These are phyloP conservation scores for Leucopsar rothschildi DNA, from an alignment of 2,113 vertebrate genomes.

Conservation along the genomic window DNA sequence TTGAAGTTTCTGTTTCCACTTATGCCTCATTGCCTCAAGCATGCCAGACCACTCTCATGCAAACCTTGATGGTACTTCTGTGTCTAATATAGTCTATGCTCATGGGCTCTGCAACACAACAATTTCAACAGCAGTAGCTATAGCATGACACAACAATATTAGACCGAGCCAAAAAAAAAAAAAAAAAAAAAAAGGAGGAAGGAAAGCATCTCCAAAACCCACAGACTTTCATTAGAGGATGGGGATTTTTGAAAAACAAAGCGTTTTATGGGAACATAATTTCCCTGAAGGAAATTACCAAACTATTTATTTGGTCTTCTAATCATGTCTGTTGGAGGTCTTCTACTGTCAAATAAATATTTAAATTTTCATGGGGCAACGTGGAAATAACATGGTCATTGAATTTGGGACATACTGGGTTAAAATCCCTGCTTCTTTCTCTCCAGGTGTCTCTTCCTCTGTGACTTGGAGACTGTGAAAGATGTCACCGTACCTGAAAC, in stretches of 20 bases:
- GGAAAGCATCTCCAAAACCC: neutral
- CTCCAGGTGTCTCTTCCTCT: neutral
- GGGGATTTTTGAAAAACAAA: neutral
- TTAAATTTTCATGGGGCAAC: neutral
- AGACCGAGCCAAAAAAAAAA: neutral
- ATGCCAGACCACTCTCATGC: neutral
- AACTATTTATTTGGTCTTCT: neutral
- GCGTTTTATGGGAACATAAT: neutral
- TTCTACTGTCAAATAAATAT: neutral
- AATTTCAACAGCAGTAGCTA: neutral
- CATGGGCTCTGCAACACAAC: neutral
- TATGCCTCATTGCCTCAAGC: conserved; percentile 24
- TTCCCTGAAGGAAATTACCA: neutral
- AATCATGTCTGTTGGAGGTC: neutral
- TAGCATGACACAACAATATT: neutral
- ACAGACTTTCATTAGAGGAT: neutral
- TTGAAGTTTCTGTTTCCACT: conserved; percentile 18
- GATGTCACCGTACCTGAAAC: neutral
- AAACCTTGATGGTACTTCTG: conserved; percentile 26
- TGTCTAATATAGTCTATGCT: neutral
- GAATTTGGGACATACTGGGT: neutral
- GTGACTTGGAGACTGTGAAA: neutral
- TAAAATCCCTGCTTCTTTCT: neutral
- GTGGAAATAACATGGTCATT: neutral
- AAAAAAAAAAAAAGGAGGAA: accelerated